A percentile compares a stretch with the other conserved stretches of the same genome.
phyloP scores from a whole-genome alignment of 2,113 vertebrate genomes.

The Nothoprocta pentlandii region DNA sequence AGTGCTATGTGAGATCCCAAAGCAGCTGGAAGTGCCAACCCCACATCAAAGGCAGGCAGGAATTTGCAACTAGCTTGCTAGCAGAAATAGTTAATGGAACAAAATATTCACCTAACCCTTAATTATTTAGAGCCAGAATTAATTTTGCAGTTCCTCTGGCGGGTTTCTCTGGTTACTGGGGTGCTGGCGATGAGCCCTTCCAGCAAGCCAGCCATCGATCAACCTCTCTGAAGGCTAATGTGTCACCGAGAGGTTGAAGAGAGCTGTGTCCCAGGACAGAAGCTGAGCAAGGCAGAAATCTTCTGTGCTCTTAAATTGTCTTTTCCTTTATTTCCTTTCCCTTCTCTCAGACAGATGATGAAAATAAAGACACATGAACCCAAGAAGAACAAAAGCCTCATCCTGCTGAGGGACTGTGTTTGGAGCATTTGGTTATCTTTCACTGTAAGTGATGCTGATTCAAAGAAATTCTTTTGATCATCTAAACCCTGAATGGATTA shows the following conservation, averaged over 20 bases:
- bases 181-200: slow-evolving; percentile 15
- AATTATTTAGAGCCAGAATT: slow-evolving; percentile 42
- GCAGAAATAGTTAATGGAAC: slow-evolving; percentile 1
- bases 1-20: neutral
- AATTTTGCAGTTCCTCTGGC: slow-evolving; percentile 42
- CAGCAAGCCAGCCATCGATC: neutral
- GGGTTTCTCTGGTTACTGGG: slow-evolving; percentile 24
- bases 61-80: neutral
- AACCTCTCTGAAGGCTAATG: neutral
- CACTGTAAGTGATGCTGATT: neutral
- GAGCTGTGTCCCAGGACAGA: neutral
- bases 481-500: slow-evolving; percentile 53
- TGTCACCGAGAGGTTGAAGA: slow-evolving; percentile 5
- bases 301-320: neutral
- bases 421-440: slow-evolving; percentile 24
- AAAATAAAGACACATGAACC: slow-evolving; percentile 29
- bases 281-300: slow-evolving; percentile 21
- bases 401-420: neutral
- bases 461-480: slow-evolving; percentile 62
- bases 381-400: neutral
- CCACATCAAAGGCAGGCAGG: neutral
- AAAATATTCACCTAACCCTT: slow-evolving; percentile 18
- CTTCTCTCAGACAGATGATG: neutral
- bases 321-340: neutral
- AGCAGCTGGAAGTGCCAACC: neutral